Evolutionary conservation across 2,113 vertebrate species (phyloP), one percentile per base, ranked within the genome.

Genomic region (Thamnophis sirtalis): DNA sequence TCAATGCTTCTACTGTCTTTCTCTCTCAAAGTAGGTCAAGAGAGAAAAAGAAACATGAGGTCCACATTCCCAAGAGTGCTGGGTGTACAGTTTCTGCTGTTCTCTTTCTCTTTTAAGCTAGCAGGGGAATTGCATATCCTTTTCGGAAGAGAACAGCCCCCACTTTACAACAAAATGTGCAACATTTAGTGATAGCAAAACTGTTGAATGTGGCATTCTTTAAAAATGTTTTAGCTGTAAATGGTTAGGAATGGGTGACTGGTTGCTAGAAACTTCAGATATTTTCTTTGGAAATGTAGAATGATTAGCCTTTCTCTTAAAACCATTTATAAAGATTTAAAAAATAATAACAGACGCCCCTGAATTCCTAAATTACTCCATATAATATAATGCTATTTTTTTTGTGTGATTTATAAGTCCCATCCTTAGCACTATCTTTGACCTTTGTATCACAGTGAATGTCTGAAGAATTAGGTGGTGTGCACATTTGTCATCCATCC

Each of bases 1-100:
- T 93, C 92, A 93, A 90, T 90, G 92, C 89, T 56, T 63, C 80
- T 92, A 86, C 88, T 92, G 91, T 88, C 73, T 80, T 80, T 84
- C 54, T 93, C 53, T 63, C 68, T 54, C 55, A 90, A 93, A n/a
- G 55, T 87, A 91, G 53, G 38, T 88, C 2, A 26, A 0, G 38
- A 73, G 91, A 92, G 87, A 87, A 53, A 84, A 63, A 89, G 90
- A 80, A 90, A 43, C n/a, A 56, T 38, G 88, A 91, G 89, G 28
- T 88, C 89, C 58, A 26, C 3, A 19, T 92, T 93, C 92, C 92
- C 85, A 1, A 1, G 24, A 89, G 84, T 53, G 51, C 54, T 87
- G 43, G 53, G 33, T 86, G 15, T 92, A 91, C 93, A 84, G 48
- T 11, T 93, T 94, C 87, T 94, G 49, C 0, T 2, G 0, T 73